Conservation (phyloP, 2,113 vertebrate genomes). For the Haliaeetus leucogaster region DNA sequence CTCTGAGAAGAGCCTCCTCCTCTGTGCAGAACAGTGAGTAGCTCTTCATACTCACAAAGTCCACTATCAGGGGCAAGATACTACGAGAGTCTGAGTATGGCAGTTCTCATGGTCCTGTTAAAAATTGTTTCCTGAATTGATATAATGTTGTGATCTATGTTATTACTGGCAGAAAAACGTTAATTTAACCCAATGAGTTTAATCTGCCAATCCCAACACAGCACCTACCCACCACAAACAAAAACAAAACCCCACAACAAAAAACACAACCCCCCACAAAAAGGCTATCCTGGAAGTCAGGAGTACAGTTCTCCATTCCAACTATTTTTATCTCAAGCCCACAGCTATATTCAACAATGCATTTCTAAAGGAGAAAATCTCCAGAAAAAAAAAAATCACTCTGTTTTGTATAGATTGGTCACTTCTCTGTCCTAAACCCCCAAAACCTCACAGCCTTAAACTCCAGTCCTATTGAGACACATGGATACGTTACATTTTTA, state of each 20-base stretch:
- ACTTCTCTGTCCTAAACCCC: neutral
- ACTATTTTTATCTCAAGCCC: neutral
- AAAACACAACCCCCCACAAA: neutral
- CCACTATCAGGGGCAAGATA: neutral
- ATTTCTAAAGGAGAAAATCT: conserved; percentile 14
- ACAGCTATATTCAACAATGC: neutral
- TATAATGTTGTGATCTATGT: neutral
- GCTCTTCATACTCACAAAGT: neutral
- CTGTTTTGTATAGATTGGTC: neutral
- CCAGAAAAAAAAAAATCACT: neutral
- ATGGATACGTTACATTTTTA: neutral
- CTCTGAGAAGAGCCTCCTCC: neutral
- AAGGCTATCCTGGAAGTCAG: neutral
- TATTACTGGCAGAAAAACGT: conserved; percentile 7
- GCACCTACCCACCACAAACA: neutral
- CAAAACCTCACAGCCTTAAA: neutral
- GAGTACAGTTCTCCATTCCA: neutral
- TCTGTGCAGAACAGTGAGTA: neutral
- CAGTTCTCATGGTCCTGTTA: neutral
- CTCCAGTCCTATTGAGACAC: neutral
- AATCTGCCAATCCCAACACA: neutral
- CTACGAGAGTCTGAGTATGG: neutral
- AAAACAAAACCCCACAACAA: neutral
- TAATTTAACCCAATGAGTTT: neutral
- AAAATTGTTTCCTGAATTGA: neutral